A percentile compares a stretch with the other conserved stretches of the same genome.
These are phyloP conservation scores for Phoeniculus purpureus DNA, from an alignment of 2,797 vertebrate species.

Conservation along the genomic window DNA sequence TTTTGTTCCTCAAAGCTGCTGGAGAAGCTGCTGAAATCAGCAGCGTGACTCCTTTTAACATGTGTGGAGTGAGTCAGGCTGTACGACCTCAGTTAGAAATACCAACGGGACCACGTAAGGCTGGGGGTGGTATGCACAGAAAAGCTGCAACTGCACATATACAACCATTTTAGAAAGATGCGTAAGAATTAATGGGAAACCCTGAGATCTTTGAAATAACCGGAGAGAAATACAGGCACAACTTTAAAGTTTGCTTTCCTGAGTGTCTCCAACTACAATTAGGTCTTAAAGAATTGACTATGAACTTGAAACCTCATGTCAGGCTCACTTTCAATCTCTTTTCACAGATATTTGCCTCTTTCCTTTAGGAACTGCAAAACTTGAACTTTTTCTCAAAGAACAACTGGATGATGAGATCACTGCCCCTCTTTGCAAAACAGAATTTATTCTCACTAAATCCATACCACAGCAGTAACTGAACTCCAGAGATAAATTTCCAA, in stretches of 20 bases:
- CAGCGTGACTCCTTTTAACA: slow-evolving; percentile 18
- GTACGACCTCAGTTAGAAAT: neutral
- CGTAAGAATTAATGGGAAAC: neutral
- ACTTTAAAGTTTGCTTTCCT: neutral
- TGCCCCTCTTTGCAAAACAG: neutral
- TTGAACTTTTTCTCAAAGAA: neutral
- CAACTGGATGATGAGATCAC: neutral
- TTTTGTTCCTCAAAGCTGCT: slow-evolving; percentile 9
- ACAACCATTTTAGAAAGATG: neutral
- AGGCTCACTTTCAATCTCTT: neutral
- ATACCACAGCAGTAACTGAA: neutral
- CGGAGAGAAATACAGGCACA: neutral
- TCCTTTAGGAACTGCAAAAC: neutral
- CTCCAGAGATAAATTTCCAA: neutral
- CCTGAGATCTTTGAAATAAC: neutral
- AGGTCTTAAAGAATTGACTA: neutral
- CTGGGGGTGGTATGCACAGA: neutral
- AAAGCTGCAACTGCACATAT: neutral
- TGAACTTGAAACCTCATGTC: neutral
- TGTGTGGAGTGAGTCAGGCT: slow-evolving; percentile 25
- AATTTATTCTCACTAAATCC: neutral
- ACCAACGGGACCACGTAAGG: neutral
- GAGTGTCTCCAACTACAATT: neutral
- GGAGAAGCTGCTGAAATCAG: neutral
- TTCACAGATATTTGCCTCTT: neutral